Percentiles rank a stretch among this genome's conserved stretches.
Conservation (phyloP, 1,140 invertebrate species). For the Polypedilum pembai region DNA sequence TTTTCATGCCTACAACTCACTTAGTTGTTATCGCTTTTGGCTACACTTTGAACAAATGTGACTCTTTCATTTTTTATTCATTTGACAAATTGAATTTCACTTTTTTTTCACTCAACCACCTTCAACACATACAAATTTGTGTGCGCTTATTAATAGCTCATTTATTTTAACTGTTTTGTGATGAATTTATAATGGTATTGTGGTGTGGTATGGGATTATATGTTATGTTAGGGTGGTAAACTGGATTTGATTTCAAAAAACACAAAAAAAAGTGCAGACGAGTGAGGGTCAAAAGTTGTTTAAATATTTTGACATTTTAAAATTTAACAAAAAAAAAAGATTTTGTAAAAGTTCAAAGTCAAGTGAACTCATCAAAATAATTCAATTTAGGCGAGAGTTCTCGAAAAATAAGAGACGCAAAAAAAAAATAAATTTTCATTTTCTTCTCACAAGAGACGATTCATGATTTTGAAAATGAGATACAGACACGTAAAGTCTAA, state of each 20-base stretch:
- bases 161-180: no score
- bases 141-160: no score
- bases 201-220: neutral
- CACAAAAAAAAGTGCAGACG: no score
- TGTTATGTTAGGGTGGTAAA: neutral
- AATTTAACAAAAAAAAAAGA: neutral
- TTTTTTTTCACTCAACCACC: neutral
- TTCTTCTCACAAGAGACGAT: neutral
- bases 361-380: neutral
- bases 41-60: neutral
- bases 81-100: slow-evolving; percentile 27
- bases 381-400: neutral
- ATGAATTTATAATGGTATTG: neutral
- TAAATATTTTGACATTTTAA: neutral
- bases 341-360: slow-evolving; percentile 26
- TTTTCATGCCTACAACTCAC: slow-evolving; percentile 1
- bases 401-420: neutral
- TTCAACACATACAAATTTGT: slow-evolving; percentile 2
- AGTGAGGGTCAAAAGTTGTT: neutral
- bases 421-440: neutral
- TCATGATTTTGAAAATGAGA: neutral
- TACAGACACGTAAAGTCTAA: slow-evolving; percentile 9
- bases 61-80: neutral
- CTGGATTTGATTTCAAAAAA: no score
- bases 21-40: neutral